A percentile compares a stretch with the other conserved stretches of the same genome.
phyloP scores from a whole-genome alignment of 2,888 invertebrate genomes.

The Eretmocerus hayati region DNA sequence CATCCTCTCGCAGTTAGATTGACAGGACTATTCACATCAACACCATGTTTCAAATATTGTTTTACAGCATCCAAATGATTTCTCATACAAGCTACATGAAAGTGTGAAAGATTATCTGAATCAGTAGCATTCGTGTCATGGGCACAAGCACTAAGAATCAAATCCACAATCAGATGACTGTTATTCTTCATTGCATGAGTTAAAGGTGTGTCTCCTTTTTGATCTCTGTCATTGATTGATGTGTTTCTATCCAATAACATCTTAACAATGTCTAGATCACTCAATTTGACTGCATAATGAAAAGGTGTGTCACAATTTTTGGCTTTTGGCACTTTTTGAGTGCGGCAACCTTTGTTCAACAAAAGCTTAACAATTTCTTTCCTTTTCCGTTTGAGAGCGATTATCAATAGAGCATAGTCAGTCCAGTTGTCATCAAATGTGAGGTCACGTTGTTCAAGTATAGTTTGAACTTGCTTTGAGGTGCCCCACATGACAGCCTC shows the following conservation, averaged over 20 bases:
- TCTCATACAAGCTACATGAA: slow-evolving; percentile 15
- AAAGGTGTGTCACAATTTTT: slow-evolving; percentile 8
- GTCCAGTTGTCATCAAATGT: slow-evolving; percentile 14
- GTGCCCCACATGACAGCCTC: slow-evolving; percentile 17
- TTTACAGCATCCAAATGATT: neutral
- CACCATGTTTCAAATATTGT: slow-evolving; percentile 6
- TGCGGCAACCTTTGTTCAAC: slow-evolving; percentile 14
- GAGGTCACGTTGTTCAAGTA: slow-evolving; percentile 4
- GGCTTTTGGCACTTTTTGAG: slow-evolving; percentile 1
- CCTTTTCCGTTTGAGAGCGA: slow-evolving; percentile 8
- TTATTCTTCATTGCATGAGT: slow-evolving; percentile 9
- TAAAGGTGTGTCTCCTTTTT: slow-evolving; percentile 13
- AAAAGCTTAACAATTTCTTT: slow-evolving; percentile 16
- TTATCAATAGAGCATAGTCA: slow-evolving; percentile 15
- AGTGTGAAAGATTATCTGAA: slow-evolving; percentile 10
- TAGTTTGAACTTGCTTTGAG: slow-evolving; percentile 11
- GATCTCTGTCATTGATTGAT: neutral
- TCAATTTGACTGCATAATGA: slow-evolving; percentile 13
- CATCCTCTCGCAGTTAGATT: slow-evolving; percentile 3
- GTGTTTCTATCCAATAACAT: slow-evolving; percentile 6
- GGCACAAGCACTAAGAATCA: slow-evolving; percentile 2
- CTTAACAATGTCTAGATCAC: slow-evolving; percentile 7
- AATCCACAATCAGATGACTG: slow-evolving; percentile 9
- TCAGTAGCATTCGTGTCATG: slow-evolving; percentile 1
- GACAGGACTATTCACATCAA: slow-evolving; percentile 6